phyloP scores from a whole-genome alignment of 2,113 vertebrate genomes.

The Girardinichthys multiradiatus region DNA sequence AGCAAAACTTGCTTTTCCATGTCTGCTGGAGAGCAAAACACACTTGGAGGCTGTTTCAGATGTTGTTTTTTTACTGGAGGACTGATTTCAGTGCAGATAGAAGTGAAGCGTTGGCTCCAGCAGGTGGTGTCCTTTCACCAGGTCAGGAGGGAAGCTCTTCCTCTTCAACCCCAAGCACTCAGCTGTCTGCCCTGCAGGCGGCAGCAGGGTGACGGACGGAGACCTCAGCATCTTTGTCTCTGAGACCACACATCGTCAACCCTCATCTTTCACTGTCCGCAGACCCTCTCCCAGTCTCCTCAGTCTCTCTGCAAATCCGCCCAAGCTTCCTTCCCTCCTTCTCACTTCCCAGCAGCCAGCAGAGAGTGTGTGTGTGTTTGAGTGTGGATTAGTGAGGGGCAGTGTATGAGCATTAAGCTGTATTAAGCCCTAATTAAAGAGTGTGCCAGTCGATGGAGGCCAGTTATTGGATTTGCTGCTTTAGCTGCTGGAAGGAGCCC shows the following conservation, averaged over 20 bases:
- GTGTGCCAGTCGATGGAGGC: constrained; percentile 86
- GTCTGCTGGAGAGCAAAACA: constrained; percentile 49
- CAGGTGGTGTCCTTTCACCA: constrained; percentile 91
- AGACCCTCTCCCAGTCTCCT: constrained; percentile 33
- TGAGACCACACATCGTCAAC: constrained; percentile 26
- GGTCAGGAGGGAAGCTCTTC: constrained; percentile 81
- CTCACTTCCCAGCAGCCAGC: constrained; percentile 68
- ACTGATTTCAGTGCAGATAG: constrained; percentile 11
- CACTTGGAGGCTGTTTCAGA: constrained; percentile 33
- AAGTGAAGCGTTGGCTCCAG: constrained; percentile 83
- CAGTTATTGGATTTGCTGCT: constrained; percentile 89
- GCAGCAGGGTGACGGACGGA: constrained; percentile 36
- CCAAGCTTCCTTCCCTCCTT: constrained; percentile 31
- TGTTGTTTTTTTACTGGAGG: constrained; percentile 1
- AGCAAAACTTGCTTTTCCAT: constrained; percentile 63
- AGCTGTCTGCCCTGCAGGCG: constrained; percentile 8
- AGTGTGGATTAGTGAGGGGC: constrained; percentile 41
- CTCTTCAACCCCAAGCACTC: background rate
- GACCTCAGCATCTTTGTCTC: constrained; percentile 16
- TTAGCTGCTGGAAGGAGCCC: constrained; percentile 82
- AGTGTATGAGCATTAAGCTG: constrained; percentile 84
- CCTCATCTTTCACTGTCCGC: constrained; percentile 9
- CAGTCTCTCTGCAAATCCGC: constrained; percentile 28
- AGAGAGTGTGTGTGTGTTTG: constrained; percentile 54
- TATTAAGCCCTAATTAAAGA: constrained; percentile 95